Conservation (phyloP, 1,140 invertebrate genomes). For the Leptinotarsa lineolata region DNA sequence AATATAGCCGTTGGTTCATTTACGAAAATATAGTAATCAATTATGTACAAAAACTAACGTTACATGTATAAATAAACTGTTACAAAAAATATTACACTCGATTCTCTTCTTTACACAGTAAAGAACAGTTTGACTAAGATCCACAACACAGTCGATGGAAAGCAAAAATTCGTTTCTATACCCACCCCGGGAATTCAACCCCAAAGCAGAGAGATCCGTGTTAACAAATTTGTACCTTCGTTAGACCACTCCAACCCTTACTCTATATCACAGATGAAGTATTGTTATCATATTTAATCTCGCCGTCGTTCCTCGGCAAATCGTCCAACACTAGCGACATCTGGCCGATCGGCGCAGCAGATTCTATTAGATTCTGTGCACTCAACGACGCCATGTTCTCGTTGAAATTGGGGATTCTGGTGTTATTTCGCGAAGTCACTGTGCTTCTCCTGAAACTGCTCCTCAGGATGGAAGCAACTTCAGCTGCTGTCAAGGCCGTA, state of each 20-base stretch:
- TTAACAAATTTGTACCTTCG: conserved; percentile 5
- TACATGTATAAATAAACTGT: conserved; percentile 16
- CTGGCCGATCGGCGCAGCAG: conserved; percentile 63
- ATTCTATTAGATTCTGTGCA: conserved; percentile 63
- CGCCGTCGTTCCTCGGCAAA: conserved; percentile 31
- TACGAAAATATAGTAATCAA: background rate
- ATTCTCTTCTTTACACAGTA: conserved; percentile 26
- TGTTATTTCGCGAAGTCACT: conserved; percentile 29
- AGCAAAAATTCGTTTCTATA: conserved; percentile 10
- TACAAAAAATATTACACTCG: conserved; percentile 21
- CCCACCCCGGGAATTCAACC: background rate
- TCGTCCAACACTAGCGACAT: conserved; percentile 58
- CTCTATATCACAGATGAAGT: conserved; percentile 39
- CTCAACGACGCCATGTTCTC: conserved; percentile 56
- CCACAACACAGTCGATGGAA: background rate
- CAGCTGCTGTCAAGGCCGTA: conserved; percentile 60
- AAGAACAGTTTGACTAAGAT: conserved; percentile 16
- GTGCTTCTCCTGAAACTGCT: conserved; percentile 63
- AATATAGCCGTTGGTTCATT: background rate
- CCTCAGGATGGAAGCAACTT: conserved; percentile 63
- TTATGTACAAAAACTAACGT: conserved; percentile 18
- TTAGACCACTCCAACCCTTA: conserved; percentile 4
- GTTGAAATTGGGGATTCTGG: conserved; percentile 36
- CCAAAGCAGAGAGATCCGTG: background rate
- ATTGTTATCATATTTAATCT: conserved; percentile 26